A percentile compares a stretch with the other conserved stretches of the same genome.
These are phyloP conservation scores for Siphamia tubifer DNA, from an alignment of 2,113 vertebrate species.

Conservation along the genomic window DNA sequence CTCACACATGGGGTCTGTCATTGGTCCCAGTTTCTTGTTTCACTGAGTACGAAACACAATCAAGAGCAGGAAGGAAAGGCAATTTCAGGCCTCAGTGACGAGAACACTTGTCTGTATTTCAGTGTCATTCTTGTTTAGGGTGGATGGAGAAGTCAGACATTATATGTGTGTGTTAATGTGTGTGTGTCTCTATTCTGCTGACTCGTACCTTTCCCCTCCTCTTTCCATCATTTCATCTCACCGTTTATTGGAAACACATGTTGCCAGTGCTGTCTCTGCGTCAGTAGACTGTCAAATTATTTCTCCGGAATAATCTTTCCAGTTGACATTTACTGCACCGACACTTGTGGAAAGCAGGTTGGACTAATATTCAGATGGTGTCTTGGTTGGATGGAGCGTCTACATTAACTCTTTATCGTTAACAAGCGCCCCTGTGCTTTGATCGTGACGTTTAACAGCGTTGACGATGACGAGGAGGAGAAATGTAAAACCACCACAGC, in stretches of 20 bases:
- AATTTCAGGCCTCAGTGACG: constrained; percentile 65
- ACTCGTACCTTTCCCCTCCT: constrained; percentile 20
- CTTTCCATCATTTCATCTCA: constrained; percentile 10
- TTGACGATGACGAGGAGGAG: too few relatives aligned
- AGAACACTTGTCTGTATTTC: constrained; percentile 62
- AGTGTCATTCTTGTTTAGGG: constrained; percentile 56
- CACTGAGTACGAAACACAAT: constrained; percentile 62
- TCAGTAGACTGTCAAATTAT: constrained; percentile 30
- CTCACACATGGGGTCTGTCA: constrained; percentile 8
- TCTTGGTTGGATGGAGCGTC: too few relatives aligned
- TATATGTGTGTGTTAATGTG: constrained; percentile 4
- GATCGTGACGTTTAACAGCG: too few relatives aligned
- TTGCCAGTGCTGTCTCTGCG: background rate
- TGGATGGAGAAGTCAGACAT: constrained; percentile 46
- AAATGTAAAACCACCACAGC: too few relatives aligned
- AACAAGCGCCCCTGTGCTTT: too few relatives aligned
- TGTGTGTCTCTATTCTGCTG: constrained; percentile 46
- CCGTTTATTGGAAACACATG: constrained; percentile 30
- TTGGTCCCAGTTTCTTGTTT: constrained; percentile 40
- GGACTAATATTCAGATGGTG: background rate
- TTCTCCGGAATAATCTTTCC: constrained; percentile 12
- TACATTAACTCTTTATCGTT: too few relatives aligned
- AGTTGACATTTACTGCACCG: constrained; percentile 6
- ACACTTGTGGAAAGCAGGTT: background rate
- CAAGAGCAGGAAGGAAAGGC: constrained; percentile 64